Percentiles rank a stretch among this genome's conserved stretches.
These are phyloP conservation scores for Pocillopora damicornis DNA, from an alignment of 64 coral and sea anemone genomes.

Conservation along the genomic window DNA sequence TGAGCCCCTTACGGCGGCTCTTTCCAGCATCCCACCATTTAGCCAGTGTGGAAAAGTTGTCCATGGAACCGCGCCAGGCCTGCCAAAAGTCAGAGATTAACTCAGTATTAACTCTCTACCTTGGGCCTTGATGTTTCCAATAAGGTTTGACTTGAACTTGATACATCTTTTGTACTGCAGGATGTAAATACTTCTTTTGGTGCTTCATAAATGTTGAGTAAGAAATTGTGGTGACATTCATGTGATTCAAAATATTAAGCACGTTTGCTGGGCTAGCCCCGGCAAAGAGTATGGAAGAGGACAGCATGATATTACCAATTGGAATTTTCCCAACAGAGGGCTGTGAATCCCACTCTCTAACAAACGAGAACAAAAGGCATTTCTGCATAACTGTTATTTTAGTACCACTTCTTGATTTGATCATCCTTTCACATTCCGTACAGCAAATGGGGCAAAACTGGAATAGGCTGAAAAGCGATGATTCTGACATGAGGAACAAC, in stretches of 20 bases:
- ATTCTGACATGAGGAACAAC: constrained; percentile 24
- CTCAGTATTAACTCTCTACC: constrained; percentile 13
- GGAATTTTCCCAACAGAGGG: constrained; percentile 16
- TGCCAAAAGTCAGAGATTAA: too few species aligned
- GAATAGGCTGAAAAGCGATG: neutral
- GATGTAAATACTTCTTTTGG: constrained; percentile 28
- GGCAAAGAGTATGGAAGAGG: constrained; percentile 33
- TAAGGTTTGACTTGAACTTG: constrained; percentile 1
- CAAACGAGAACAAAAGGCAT: constrained; percentile 27
- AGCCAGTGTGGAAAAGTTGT: too few species aligned
- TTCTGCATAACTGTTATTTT: constrained; percentile 6
- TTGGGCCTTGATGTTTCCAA: constrained; percentile 10
- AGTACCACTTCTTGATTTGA: constrained; percentile 11
- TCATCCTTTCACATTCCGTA: neutral
- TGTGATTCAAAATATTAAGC: constrained; percentile 34
- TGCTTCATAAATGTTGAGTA: constrained; percentile 44
- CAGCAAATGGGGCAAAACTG: too few species aligned
- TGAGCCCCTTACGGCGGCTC: too few species aligned
- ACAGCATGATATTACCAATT: constrained; percentile 41
- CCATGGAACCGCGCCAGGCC: too few species aligned
- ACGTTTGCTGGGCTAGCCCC: constrained; percentile 41
- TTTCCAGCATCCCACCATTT: too few species aligned
- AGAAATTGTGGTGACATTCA: constrained; percentile 30
- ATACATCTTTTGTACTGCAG: constrained; percentile 32
- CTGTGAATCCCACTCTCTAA: constrained; percentile 24